Evolutionary conservation across 2,888 invertebrate genomes (phyloP).

Genomic region (Phymatocera aterrima): DNA sequence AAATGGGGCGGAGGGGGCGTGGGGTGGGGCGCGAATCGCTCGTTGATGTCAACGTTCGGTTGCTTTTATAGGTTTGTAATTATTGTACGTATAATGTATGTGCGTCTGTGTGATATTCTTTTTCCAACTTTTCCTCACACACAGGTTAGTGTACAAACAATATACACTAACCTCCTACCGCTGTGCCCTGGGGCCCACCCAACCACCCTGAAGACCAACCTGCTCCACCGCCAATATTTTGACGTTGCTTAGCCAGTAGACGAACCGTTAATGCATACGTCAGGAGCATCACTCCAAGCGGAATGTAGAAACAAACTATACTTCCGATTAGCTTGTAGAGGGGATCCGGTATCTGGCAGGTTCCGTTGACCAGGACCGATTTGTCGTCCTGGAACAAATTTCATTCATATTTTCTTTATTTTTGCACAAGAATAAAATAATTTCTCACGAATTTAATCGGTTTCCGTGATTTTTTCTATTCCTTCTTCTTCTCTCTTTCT

Average conservation of each 20-base stretch:
- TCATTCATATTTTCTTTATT: background rate
- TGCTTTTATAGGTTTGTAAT: too few relatives aligned
- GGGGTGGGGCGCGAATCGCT: too few relatives aligned
- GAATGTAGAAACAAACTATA: slow-evolving; percentile 96
- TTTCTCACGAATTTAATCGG: background rate
- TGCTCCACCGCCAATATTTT: slow-evolving; percentile 80
- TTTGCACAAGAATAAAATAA: background rate
- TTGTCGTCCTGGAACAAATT: slow-evolving; percentile 83
- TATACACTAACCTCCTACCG: slow-evolving; percentile 64
- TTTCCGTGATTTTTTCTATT: too few relatives aligned
- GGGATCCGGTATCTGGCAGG: slow-evolving; percentile 92
- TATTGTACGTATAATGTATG: too few relatives aligned
- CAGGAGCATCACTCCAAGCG: slow-evolving; percentile 94
- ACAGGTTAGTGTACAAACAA: slow-evolving; percentile 54
- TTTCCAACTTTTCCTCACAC: background rate
- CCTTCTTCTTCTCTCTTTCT: too few relatives aligned
- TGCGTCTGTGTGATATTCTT: too few relatives aligned
- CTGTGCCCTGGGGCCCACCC: slow-evolving; percentile 74
- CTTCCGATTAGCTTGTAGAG: slow-evolving; percentile 95
- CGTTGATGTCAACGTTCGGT: too few relatives aligned
- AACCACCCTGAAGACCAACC: slow-evolving; percentile 89
- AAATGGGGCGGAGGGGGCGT: too few relatives aligned
- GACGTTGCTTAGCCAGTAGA: slow-evolving; percentile 88
- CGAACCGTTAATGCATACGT: slow-evolving; percentile 96
- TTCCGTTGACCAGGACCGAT: slow-evolving; percentile 88